phyloP scores from a whole-genome alignment of 2,113 vertebrate genomes.

The Holacanthus passer region DNA sequence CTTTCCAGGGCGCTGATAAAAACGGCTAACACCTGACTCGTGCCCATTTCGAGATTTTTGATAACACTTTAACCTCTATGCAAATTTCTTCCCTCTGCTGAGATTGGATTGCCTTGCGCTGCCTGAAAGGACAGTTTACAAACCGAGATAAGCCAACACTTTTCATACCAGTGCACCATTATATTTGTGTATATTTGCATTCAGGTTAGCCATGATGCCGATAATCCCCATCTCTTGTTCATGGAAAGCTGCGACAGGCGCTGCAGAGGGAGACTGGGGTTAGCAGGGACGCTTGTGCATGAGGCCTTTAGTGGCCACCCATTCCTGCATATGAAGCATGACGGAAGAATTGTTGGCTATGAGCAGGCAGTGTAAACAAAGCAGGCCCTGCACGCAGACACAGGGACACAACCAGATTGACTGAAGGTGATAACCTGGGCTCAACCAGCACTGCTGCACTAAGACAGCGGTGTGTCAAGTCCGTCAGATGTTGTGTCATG shows the following conservation, averaged over 20 bases:
- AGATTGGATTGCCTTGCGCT: conserved; percentile 34
- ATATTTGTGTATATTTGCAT: conserved; percentile 51
- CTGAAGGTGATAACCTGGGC: neutral
- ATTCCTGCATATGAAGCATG: neutral
- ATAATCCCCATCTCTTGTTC: conserved; percentile 17
- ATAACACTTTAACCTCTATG: conserved; percentile 39
- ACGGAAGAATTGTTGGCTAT: conserved; percentile 19
- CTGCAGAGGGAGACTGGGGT: conserved; percentile 7
- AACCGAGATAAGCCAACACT: conserved; percentile 36
- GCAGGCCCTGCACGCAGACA: neutral
- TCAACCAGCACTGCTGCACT: conserved; percentile 31
- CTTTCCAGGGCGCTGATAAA: conserved; percentile 10
- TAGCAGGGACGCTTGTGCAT: neutral
- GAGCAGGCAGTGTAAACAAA: conserved; percentile 27
- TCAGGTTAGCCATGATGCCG: conserved; percentile 13
- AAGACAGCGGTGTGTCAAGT: conserved; percentile 30
- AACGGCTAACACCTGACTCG: conserved; percentile 17
- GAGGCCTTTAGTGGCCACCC: neutral
- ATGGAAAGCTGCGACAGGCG: conserved; percentile 9
- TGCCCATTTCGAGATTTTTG: conserved; percentile 15
- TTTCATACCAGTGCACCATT: neutral
- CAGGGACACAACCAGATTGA: neutral
- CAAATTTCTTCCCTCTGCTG: conserved; percentile 15
- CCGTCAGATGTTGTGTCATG: conserved; percentile 50
- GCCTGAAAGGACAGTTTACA: conserved; percentile 16